Evolutionary conservation across 2,113 vertebrate species (phyloP), one percentile per base, ranked within the genome.

Genomic region (Calyptomena viridis): DNA sequence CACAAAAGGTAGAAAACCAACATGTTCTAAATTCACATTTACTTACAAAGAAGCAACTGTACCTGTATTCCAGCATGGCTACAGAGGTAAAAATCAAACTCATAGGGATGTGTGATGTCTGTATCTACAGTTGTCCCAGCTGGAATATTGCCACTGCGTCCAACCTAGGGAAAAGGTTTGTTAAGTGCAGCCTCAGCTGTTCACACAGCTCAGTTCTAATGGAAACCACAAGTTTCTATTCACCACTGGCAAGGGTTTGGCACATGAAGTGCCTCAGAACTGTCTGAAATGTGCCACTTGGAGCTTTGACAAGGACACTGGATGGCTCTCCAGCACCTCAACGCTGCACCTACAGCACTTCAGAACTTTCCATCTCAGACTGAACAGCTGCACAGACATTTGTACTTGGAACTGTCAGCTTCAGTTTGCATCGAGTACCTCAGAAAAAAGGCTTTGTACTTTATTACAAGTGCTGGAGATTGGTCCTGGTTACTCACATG

Each of bases 11-110:
- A 80, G 31, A 22, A 77, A 80, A 27, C 1, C 12, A 58, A 8
- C 4, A 2, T 4, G 12, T 23, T 59, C 28, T 35, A 52, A 66
- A 84, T 50, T 59, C 49, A 53, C 35, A 49, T 60, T 46, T 67
- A 37, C 35, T 76, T 72, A 62, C 56, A 81, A 19, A 84, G 53
- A n/a, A 58, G 9, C 31, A 53, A 71, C 24, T 69, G 40, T 97
- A 99, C 99, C 99, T 99, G 99, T 98, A 99, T 99, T 98, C 99
- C 99, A 97, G 99, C 99, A 94, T 99, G 99, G 98, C 99, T 99
- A 98, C 99, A 99, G 98, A 99, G 99, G 98, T 99, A 99, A 99
- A 99, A 99, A 98, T 99, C 99, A 97, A 99, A 99, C 97, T 99
- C 99, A 55, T 99, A 99, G 8, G 99, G 99, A 95, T 99, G 99